phyloP scores from a whole-genome alignment of 2,888 invertebrate genomes.

The Nezara viridula region DNA sequence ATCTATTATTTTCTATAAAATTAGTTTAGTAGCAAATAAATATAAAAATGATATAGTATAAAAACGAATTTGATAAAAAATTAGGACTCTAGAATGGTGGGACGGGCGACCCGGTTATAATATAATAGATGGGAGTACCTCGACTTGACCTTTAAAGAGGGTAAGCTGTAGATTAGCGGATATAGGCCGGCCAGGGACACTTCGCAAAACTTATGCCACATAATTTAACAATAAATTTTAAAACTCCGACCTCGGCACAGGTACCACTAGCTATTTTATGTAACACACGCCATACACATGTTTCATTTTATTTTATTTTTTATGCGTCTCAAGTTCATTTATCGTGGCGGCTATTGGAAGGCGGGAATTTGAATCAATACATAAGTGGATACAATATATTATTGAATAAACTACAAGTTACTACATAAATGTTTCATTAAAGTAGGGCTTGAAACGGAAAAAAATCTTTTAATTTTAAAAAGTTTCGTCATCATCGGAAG shows the following conservation, averaged over 20 bases:
- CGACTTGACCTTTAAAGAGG: background rate
- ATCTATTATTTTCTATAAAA: too few relatives aligned
- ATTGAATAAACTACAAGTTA: too few relatives aligned
- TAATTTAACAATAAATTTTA: constrained; percentile 22
- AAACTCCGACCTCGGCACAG: background rate
- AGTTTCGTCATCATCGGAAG: too few relatives aligned
- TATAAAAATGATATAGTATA: too few relatives aligned
- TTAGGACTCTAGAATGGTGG: too few relatives aligned
- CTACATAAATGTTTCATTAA: too few relatives aligned
- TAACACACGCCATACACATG: background rate
- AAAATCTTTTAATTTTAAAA: too few relatives aligned
- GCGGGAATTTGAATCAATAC: background rate
- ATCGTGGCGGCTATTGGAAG: background rate
- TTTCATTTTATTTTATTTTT: background rate
- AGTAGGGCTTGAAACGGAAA: too few relatives aligned
- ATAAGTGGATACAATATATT: background rate
- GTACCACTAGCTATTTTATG: background rate
- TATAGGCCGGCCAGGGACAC: background rate
- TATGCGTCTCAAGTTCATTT: background rate
- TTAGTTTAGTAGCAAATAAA: too few relatives aligned
- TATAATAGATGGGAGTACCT: background rate
- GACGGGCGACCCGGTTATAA: background rate
- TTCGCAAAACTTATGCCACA: background rate
- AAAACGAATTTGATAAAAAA: too few relatives aligned
- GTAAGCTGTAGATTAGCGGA: background rate